Base-by-base conservation (phyloP, 1,140 invertebrate genomes). In the Drosophila neocordata region DNA sequence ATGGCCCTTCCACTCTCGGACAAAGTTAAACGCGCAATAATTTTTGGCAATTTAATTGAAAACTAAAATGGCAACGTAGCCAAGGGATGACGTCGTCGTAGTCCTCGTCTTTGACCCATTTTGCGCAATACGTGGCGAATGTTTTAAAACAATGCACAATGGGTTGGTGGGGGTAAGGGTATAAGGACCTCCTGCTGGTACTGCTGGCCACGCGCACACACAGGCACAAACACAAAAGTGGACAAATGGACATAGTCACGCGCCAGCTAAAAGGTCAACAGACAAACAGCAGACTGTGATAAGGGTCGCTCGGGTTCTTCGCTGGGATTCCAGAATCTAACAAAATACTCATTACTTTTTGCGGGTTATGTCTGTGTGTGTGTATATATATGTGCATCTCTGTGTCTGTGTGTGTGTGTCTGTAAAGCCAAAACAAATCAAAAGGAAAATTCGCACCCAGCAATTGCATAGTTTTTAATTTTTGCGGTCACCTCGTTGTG, bases 391-490 rank as follows among this genome's bases (percentile, higher is more conserved):
- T 24, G 38, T 15, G 13, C 27, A 24, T 24, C 22, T 24, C 22
- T 41, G 13, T 41, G 38, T 41, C 6, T 44, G 7, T 18, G 41
- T 48, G 41, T 20, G 41, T 20, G 15, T 20, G 13, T 7, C 15
- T 48, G 41, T 44, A 9, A 15, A 11, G 41, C 9, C 53, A 56
- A 56, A 56, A 56, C 53, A 56, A 56, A 56, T 56, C 53, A 56
- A 56, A 56, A 34, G 53, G 24, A 48, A 48, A 48, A 48, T 48
- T 48, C 41, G 41, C 41, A 48, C 41, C 41, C 41, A 48, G 18
- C 41, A 48, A 48, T 48, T 56, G 13, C 53, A 56, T 56, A 56
- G 27, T 56, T 56, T 56, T 56, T 56, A 56, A 34, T 56, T 56
- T 56, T 56, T 56, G 53, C 27, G 53, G 53, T 48, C 41, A 48